Evolutionary conservation across 2,888 invertebrate species (phyloP), one percentile per base, ranked within the genome.

Genomic region (Dermolepida albohirtum): DNA sequence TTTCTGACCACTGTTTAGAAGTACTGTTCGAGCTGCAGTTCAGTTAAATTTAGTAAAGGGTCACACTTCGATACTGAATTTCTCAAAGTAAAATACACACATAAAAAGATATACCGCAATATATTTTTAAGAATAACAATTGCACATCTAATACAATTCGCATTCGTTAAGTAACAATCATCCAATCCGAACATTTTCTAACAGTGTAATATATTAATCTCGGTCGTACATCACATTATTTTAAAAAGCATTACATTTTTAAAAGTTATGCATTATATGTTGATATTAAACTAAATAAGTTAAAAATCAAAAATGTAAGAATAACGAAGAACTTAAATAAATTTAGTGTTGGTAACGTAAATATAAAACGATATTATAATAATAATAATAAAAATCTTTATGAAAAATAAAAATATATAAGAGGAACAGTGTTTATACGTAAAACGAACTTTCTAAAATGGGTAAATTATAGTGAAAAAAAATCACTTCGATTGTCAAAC

Each of bases 101-200:
- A 14, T 43, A 57, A 41, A 57, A 57, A 57, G 57, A 57, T 57
- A 57, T 57, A 57, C 27, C 43, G 57, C 41, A 22, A 43, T 57
- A 43, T 57, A 41, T 57, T 57, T 57, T 16, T 22, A 22, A 57
- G 41, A 57, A 43, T 57, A 57, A 57, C 57, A 57, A 17, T n/a
- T 57, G 41, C 22, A 43, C 17, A 11, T n/a, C 43, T 10, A 2
- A 34, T 34, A 34, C 34, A 34, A 8, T n/a, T 12, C 22, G 41
- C 55, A 55, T 55, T 41, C 55, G 41, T 55, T n/a, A 55, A 55
- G 17, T 43, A 5, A 27, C 57, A 57, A 7, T 57, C 43, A 43
- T 22, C n/a, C 57, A 57, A 57, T 16, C 8, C 27, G 22, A 57
- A 17, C 29, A 22, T 27, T 27, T 29, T 11, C 27, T 52, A 34